Percentiles rank a stretch among this genome's conserved stretches.
Conservation (phyloP, 2,888 invertebrate genomes). For the Amphipoea lucens region DNA sequence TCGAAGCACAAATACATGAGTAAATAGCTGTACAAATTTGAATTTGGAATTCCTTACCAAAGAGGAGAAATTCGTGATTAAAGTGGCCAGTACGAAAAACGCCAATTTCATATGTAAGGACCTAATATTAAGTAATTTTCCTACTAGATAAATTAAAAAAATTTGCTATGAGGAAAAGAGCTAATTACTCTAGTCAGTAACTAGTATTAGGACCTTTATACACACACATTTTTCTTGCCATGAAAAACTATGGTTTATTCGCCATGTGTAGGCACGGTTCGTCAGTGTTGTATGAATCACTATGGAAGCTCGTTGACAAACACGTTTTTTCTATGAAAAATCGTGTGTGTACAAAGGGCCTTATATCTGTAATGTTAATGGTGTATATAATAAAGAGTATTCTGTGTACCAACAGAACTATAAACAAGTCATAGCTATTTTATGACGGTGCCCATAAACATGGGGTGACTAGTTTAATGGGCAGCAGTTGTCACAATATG, state of each 20-base stretch:
- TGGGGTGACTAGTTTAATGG: constrained; percentile 51
- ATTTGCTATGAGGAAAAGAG: neutral
- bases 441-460: constrained; percentile 37
- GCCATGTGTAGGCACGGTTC: too few species aligned
- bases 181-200: neutral
- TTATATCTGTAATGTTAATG: neutral
- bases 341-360: neutral
- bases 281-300: neutral
- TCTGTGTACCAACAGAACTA: neutral
- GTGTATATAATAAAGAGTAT: neutral
- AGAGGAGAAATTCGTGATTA: too few species aligned
- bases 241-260: neutral
- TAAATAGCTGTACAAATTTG: too few species aligned
- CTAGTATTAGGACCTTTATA: neutral
- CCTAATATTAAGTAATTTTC: neutral
- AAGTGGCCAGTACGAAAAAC: too few species aligned
- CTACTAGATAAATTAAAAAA: neutral
- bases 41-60: too few species aligned
- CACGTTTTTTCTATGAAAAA: neutral
- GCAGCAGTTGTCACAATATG: constrained; percentile 53
- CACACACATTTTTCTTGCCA: neutral
- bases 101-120: too few species aligned
- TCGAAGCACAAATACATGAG: too few species aligned
- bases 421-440: constrained; percentile 20
- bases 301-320: neutral